Base-by-base conservation (phyloP, 2,888 invertebrate genomes). In the Cheilosia grossa region DNA sequence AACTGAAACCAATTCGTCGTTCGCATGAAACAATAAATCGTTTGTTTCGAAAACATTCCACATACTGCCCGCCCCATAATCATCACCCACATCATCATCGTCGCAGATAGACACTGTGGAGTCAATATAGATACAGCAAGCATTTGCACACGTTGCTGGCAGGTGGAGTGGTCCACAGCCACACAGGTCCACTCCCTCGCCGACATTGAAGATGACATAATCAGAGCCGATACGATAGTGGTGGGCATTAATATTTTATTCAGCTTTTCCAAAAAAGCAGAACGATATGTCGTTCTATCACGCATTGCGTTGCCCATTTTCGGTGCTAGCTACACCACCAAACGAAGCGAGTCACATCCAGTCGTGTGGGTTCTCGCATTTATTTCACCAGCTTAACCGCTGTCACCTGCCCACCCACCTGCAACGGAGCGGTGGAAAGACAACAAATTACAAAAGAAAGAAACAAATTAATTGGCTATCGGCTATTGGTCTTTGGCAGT, bases 401-500 rank as follows among this genome's bases (percentile, higher is more conserved):
- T 85, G 75, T 85, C 85, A 85, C 81, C 81, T 85, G 81, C 85
- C 85, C 85, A 85, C 81, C 81, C 77, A 81, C 51, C 51, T 85
- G 72, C 70, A 77, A 70, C 54, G 13, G 33, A 78, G 44, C 61
- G 30, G n/a, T 7, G 58, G 70, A 33, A 27, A 70, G 56, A 78
- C 54, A 51, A 49, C 64, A 37, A 37, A 13, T 37, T 37, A 37
- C 37, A 4, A 13, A 79, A 51, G 56, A 73, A 27, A 75, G 69
- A 51, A 66, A 72, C 42, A 67, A 61, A 75, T 72, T 75, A 72
- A 79, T 72, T 70, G 70, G 30, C 47, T 44, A 44, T 74, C 54
- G 64, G 56, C 64, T 58, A 64, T 79, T 70, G 70, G 42, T 47
- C 56, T 78, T 78, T 59, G 59, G 64, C 13, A 21, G 75, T 72